A percentile compares a stretch with the other conserved stretches of the same genome.
These are phyloP conservation scores for Hapalemur alaotrensis DNA, from an alignment of 2,797 vertebrate genomes.

Conservation along the genomic window DNA sequence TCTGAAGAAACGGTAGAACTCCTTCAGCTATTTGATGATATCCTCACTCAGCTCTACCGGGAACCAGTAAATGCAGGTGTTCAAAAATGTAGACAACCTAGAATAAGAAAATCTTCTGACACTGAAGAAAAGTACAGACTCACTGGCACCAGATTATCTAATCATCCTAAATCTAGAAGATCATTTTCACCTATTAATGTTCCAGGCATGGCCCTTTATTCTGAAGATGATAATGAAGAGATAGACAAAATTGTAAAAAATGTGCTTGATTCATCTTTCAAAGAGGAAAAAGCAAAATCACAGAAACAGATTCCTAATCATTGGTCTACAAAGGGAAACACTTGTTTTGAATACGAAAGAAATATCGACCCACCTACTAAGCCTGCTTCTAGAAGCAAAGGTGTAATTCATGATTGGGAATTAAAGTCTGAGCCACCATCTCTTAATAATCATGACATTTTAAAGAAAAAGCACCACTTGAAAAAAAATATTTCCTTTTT, in stretches of 20 bases:
- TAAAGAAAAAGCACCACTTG: neutral
- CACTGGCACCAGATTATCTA: neutral
- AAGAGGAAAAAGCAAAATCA: slow-evolving; percentile 32
- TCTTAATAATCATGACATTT: slow-evolving; percentile 14
- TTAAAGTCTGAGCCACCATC: neutral
- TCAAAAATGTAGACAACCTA: neutral
- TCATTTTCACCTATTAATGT: slow-evolving; percentile 73
- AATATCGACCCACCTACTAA: neutral
- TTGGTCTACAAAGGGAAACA: neutral
- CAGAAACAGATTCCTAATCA: neutral
- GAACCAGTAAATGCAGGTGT: neutral
- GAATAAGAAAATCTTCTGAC: neutral
- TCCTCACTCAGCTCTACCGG: slow-evolving; percentile 60
- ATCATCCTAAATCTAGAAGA: neutral
- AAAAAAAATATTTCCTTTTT: slow-evolving; percentile 36
- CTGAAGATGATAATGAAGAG: slow-evolving; percentile 77
- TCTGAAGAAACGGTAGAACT: slow-evolving; percentile 72
- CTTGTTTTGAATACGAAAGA: slow-evolving; percentile 10
- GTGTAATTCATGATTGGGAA: neutral
- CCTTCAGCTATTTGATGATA: slow-evolving; percentile 63
- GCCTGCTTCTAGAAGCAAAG: neutral
- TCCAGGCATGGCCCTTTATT: slow-evolving; percentile 80
- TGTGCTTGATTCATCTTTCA: slow-evolving; percentile 63
- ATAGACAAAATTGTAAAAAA: slow-evolving; percentile 69
- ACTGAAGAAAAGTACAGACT: slow-evolving; percentile 59